Base-by-base conservation (phyloP, 2,113 vertebrate species). In the Camelus bactrianus region DNA sequence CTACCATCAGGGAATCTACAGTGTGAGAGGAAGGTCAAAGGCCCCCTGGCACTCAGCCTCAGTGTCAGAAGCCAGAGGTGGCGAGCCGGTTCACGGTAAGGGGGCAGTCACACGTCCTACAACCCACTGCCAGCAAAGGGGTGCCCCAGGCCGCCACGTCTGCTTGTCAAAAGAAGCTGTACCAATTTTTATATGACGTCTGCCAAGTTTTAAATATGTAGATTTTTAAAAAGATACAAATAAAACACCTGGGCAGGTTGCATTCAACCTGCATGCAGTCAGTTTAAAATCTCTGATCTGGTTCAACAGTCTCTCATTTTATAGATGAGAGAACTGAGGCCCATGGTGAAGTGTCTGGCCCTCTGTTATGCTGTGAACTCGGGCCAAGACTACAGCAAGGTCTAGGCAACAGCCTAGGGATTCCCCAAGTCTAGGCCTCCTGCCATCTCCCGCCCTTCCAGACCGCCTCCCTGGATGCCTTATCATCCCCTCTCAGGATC, bases 171-270 rank as follows among this genome's bases (percentile, higher is more conserved):
- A 58, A 58, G 20, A 65, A 22, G 16, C 35, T 20, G 32, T 12
- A 20, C 26, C 82, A 11, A 69, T 60, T 89, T 94, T 67, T 81
- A 50, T 13, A 20, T 16, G 35, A 52, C 20, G 46, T 16, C 60
- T 60, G 50, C 3, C 42, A 58, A 38, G 64, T 64, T 85, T 30
- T 9, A 60, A 93, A 85, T 24, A 75, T 46, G 70, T 22, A 46
- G n/a, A 35, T 14, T 60, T 85, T 92, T 73, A 38, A 15, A 48
- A 93, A 87, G 64, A 32, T 20, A 91, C 6, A 73, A 56, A 67
- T 60, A 16, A 92, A 75, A 85, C 28, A 26, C 84, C 6, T 10
- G 26, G 35, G 22, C 30, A 60, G 20, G 16, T 30, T 83, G 10
- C 24, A 8, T 46, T 92, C 24, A 70, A 46, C 58, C 24, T 19